Conservation (phyloP, 2,113 vertebrate genomes). For the Corythoichthys intestinalis region DNA sequence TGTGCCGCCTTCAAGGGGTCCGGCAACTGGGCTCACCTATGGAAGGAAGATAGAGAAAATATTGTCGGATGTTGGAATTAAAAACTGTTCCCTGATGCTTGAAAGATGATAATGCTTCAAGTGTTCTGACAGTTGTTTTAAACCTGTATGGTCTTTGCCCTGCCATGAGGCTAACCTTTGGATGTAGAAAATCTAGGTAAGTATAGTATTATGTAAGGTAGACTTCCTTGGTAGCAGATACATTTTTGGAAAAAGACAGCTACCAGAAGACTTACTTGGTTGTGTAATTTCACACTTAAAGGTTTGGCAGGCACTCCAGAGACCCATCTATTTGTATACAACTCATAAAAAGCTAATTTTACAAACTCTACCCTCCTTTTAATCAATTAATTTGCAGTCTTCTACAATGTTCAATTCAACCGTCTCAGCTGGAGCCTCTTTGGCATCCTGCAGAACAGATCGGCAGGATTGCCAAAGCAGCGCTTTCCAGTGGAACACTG, state of each 20-base stretch:
- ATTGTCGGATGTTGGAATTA: background rate
- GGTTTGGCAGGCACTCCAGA: background rate
- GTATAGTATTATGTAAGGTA: too few relatives aligned
- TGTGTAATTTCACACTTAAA: background rate
- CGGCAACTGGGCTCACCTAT: conserved; percentile 87
- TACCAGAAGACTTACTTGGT: background rate
- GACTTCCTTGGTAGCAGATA: too few relatives aligned
- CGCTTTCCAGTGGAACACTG: conserved; percentile 23
- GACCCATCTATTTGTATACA: background rate
- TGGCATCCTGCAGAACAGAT: conserved; percentile 44
- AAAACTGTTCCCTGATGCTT: background rate
- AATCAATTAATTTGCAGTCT: conserved; percentile 18
- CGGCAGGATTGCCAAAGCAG: conserved; percentile 28
- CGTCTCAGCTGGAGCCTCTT: conserved; percentile 27
- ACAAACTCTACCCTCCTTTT: background rate
- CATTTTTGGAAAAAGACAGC: too few relatives aligned
- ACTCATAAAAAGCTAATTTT: background rate
- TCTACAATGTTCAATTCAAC: conserved; percentile 26
- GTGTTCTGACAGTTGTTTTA: too few relatives aligned
- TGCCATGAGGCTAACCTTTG: too few relatives aligned
- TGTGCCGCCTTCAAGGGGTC: conserved; percentile 88
- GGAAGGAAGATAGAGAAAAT: background rate
- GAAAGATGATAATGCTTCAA: too few relatives aligned
- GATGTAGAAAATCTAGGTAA: too few relatives aligned
- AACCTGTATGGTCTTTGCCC: too few relatives aligned